Evolutionary conservation across 30 jellyfish, hydroid and myxozoan species (phyloP).

Genomic region (Mastigias papua): DNA sequence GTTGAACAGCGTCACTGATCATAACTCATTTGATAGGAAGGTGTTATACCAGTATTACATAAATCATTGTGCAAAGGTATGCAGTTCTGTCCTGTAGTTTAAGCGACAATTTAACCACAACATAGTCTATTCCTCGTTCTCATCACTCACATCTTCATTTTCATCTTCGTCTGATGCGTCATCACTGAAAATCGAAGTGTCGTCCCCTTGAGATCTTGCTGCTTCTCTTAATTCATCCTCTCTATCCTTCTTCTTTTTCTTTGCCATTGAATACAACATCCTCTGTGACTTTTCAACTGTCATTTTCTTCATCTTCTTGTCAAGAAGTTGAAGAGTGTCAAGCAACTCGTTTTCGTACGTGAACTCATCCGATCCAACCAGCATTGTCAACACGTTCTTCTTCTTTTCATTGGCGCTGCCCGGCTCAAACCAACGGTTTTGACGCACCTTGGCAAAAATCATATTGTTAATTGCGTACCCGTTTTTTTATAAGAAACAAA

Average conservation of each 20-base stretch:
- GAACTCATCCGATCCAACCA: slow-evolving; percentile 82
- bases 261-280: slow-evolving; percentile 67
- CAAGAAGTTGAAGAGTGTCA: slow-evolving; percentile 68
- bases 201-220: slow-evolving; percentile 29
- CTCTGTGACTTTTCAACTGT: slow-evolving; percentile 37
- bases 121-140: neutral
- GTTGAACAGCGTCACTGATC: no score
- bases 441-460: slow-evolving; percentile 66
- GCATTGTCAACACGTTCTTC: slow-evolving; percentile 59
- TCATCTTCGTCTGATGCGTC: slow-evolving; percentile 61
- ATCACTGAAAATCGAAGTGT: slow-evolving; percentile 44
- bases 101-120: neutral
- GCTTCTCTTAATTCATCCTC: slow-evolving; percentile 41
- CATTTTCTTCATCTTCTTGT: slow-evolving; percentile 63
- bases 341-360: slow-evolving; percentile 71
- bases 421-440: slow-evolving; percentile 78
- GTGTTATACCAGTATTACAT: no score
- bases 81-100: neutral
- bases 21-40: no score
- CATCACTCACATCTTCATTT: slow-evolving; percentile 39
- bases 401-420: slow-evolving; percentile 74
- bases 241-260: slow-evolving; percentile 75
- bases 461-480: no score
- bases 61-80: no score
- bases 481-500: no score